These are phyloP conservation scores for Neocloeon triangulifer DNA, from an alignment of 1,140 invertebrate species.

Conservation along the genomic window DNA sequence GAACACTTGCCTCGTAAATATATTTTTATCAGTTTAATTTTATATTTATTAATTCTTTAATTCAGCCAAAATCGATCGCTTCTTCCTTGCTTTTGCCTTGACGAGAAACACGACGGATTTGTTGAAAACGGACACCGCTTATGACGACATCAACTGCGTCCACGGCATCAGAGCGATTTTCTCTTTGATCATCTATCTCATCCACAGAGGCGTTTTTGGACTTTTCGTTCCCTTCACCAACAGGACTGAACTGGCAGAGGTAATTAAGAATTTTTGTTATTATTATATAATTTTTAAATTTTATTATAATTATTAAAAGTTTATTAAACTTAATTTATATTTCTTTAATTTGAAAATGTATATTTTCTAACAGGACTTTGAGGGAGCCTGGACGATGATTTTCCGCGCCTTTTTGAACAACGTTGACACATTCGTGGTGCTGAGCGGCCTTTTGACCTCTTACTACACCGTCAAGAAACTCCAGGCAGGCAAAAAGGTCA, in stretches of 20 bases:
- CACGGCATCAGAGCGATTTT: conserved; percentile 31
- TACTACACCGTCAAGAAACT: conserved; percentile 14
- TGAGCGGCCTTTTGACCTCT: conserved; percentile 44
- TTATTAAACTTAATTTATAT: not conserved
- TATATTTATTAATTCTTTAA: no score
- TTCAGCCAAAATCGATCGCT: conserved; percentile 20
- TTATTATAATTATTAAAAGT: not conserved
- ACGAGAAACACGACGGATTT: conserved; percentile 18
- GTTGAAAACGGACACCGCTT: conserved; percentile 12
- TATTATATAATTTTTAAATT: not conserved
- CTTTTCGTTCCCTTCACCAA: conserved; percentile 46
- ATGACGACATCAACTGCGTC: conserved; percentile 31
- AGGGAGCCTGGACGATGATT: not conserved
- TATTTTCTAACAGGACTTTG: not conserved
- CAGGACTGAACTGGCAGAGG: conserved; percentile 39
- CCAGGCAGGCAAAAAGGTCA: not conserved
- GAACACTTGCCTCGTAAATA: no score
- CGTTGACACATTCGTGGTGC: conserved; percentile 47
- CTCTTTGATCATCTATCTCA: conserved; percentile 29
- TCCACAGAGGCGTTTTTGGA: conserved; percentile 44
- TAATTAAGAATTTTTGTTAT: conserved; percentile 12
- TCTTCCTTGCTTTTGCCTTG: conserved; percentile 26
- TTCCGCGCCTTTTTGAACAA: not conserved
- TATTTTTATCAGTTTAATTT: no score
- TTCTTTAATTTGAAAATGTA: not conserved